Evolutionary conservation across 2,888 invertebrate species (phyloP).

Genomic region (Lucinisca nassula): DNA sequence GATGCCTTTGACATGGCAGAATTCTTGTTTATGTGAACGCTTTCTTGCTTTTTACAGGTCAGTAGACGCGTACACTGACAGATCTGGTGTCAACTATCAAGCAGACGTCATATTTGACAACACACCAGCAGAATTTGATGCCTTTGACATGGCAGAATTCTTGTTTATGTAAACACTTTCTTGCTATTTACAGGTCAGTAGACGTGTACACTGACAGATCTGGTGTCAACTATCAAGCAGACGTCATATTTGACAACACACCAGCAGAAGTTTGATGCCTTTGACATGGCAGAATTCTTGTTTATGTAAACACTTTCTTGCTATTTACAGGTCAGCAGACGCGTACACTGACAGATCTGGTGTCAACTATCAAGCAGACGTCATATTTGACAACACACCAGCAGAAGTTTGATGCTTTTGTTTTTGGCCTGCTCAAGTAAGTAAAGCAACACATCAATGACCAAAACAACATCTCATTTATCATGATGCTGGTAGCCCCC

Average conservation of each 20-base stretch:
- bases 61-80: constrained; percentile 94
- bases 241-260: constrained; percentile 95
- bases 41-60: constrained; percentile 90
- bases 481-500: too few relatives aligned
- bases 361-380: constrained; percentile 94
- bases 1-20: constrained; percentile 96
- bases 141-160: too few relatives aligned
- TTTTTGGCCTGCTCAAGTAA: constrained; percentile 95
- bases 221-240: constrained; percentile 94
- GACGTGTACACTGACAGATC: constrained; percentile 94
- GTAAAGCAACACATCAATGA: too few relatives aligned
- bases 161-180: too few relatives aligned
- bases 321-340: constrained; percentile 93
- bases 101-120: constrained; percentile 94
- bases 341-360: constrained; percentile 94
- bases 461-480: too few relatives aligned
- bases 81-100: constrained; percentile 95
- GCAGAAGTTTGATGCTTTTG: constrained; percentile 96
- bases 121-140: constrained; percentile 95
- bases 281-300: too few relatives aligned
- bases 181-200: constrained; percentile 92
- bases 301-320: too few relatives aligned
- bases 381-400: constrained; percentile 94
- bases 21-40: too few relatives aligned
- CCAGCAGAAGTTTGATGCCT: constrained; percentile 95